Evolutionary conservation across 2,888 invertebrate species (phyloP).

Genomic region (Empis livida): DNA sequence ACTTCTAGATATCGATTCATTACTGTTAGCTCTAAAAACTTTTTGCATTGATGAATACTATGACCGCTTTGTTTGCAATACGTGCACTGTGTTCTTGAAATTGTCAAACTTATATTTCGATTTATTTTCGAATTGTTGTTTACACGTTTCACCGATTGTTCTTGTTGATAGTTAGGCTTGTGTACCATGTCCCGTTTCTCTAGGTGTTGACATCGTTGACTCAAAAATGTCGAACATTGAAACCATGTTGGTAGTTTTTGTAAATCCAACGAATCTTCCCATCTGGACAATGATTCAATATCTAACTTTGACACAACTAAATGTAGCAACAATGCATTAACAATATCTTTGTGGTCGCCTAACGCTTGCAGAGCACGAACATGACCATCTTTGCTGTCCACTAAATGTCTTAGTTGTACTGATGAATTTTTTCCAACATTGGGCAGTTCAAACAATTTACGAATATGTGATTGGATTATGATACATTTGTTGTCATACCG

Average conservation of each 20-base stretch:
- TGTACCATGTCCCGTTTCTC: neutral
- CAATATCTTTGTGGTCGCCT: constrained; percentile 7
- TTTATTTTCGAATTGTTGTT: neutral
- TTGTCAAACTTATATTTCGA: neutral
- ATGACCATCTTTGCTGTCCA: constrained; percentile 7
- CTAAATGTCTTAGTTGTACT: constrained; percentile 6
- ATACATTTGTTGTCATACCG: constrained; percentile 2
- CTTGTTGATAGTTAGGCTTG: neutral
- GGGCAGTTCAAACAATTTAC: constrained; percentile 3
- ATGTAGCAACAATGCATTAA: constrained; percentile 6
- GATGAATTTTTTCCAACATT: constrained; percentile 4
- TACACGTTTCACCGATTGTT: neutral
- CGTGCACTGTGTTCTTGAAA: neutral
- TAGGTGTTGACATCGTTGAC: constrained; percentile 5
- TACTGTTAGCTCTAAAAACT: too few species aligned
- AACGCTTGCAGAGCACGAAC: constrained; percentile 5
- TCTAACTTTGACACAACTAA: constrained; percentile 8
- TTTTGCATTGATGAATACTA: neutral
- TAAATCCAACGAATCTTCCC: constrained; percentile 10
- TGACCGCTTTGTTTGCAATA: neutral
- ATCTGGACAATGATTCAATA: constrained; percentile 5
- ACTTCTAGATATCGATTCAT: neutral
- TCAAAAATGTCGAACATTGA: constrained; percentile 5
- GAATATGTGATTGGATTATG: constrained; percentile 6
- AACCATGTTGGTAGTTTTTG: constrained; percentile 8